Base-by-base conservation (phyloP, 2,888 invertebrate species). In the Cylindroiulus punctatus region DNA sequence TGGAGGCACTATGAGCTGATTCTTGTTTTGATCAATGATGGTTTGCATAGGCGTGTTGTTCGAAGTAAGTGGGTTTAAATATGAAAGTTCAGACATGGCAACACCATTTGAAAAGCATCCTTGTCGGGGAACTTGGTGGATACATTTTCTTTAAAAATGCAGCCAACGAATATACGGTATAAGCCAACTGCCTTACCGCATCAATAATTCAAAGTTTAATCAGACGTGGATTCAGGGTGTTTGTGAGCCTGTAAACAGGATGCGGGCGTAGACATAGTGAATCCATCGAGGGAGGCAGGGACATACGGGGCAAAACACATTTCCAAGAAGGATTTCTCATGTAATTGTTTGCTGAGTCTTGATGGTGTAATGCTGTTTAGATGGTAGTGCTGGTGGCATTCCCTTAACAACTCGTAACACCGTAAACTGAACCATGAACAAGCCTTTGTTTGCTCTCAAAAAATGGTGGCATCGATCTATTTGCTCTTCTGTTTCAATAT, bases 141-240 rank as follows among this genome's bases (percentile, higher is more conserved):
- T 14, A 76, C 30, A 4, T 76, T 76, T 76, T 76, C 76, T 26
- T 76, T 76, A 76, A 76, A 76, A 76, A 76, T 22, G 30, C 22
- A 26, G 26, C 76, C 26, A 30, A 12, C 14, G 30, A 30, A 65
- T 26, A 22, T 65, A 65, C 65, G 22, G 65, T 22, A 22, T 12
- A 76, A 30, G 76, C 14, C 30, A 30, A 76, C 12, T 26, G 76
- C 1, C 26, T 30, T 76, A 76, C 30, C 17, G 76, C 76, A 76
- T 76, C 76, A 76, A 76, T 76, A 76, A 76, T 76, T 76, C 76
- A 76, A 30, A 76, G 76, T 76, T 76, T 76, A 76, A 76, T 76
- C 76, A 76, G 76, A 76, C 76, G 14, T 76, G 76, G 76, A 76
- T 76, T 76, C 76, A 30, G 76, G 76, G 76, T 14, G 76, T 30